Evolutionary conservation across 2,888 invertebrate genomes (phyloP).

Genomic region (Tineola bisselliella): DNA sequence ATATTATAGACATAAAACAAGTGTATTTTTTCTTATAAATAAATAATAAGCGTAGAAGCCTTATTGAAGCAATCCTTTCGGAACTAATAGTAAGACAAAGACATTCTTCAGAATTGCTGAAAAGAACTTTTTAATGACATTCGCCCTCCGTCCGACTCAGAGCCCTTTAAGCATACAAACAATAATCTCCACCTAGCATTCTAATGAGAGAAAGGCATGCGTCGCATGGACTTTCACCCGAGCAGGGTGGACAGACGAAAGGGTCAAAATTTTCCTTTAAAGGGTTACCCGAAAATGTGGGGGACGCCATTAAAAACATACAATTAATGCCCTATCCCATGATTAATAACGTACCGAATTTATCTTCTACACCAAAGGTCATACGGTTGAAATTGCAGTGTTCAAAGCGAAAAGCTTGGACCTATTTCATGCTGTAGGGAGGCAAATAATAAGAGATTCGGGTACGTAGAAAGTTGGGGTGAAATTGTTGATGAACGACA

Average conservation of each 20-base stretch:
- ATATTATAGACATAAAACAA: too few relatives aligned
- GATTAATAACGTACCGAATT: conserved; percentile 28
- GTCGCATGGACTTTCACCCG: conserved; percentile 37
- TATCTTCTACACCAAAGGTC: conserved; percentile 20
- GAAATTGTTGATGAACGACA: conserved; percentile 66
- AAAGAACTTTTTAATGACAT: conserved; percentile 9
- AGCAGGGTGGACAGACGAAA: conserved; percentile 53
- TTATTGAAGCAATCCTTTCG: background rate
- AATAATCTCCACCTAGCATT: conserved; percentile 23
- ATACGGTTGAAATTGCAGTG: conserved; percentile 25
- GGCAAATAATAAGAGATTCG: conserved; percentile 61
- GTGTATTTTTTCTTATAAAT: too few relatives aligned
- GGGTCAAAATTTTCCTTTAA: conserved; percentile 58
- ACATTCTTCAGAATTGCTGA: background rate
- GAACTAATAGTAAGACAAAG: background rate
- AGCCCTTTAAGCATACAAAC: conserved; percentile 39
- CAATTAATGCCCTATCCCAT: conserved; percentile 62
- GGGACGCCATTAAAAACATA: conserved; percentile 38
- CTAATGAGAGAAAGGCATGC: conserved; percentile 56
- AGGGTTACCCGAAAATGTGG: conserved; percentile 60
- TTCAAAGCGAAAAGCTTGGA: conserved; percentile 37
- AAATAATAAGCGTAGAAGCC: too few relatives aligned
- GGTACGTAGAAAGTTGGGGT: conserved; percentile 60
- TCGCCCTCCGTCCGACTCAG: conserved; percentile 33
- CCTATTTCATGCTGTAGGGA: conserved; percentile 62